Conservation (phyloP, 2,888 invertebrate genomes). For the Unio pictorum region DNA sequence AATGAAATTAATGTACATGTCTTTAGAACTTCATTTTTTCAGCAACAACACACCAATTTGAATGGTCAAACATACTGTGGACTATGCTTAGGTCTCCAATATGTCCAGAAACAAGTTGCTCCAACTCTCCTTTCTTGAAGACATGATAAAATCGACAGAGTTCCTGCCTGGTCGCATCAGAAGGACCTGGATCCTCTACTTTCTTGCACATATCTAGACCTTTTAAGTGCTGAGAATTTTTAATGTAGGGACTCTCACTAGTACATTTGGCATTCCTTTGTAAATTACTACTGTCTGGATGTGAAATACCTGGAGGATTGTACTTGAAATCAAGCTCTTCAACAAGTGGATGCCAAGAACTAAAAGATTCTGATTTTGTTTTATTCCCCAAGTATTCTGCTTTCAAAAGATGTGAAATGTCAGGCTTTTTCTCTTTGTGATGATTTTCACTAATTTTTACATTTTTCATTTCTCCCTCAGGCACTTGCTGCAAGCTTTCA, state of each 20-base stretch:
- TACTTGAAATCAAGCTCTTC: no score
- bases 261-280: no score
- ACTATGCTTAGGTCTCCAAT: constrained; percentile 74
- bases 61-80: constrained; percentile 91
- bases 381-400: constrained; percentile 6
- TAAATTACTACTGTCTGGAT: no score
- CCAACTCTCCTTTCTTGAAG: constrained; percentile 83
- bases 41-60: constrained; percentile 93
- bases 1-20: no score
- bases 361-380: constrained; percentile 6
- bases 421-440: neutral
- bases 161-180: constrained; percentile 12
- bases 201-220: no score
- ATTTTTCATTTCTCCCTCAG: no score
- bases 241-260: no score
- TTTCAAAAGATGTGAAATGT: constrained; percentile 4
- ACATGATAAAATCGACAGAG: constrained; percentile 91
- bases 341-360: no score
- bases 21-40: constrained; percentile 73
- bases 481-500: no score
- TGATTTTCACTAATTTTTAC: no score
- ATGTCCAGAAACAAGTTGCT: constrained; percentile 73
- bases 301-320: no score
- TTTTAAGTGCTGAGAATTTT: no score
- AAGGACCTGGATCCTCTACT: constrained; percentile 21